Conservation (phyloP, 2,797 vertebrate species). For the Chloroceryle inda region DNA sequence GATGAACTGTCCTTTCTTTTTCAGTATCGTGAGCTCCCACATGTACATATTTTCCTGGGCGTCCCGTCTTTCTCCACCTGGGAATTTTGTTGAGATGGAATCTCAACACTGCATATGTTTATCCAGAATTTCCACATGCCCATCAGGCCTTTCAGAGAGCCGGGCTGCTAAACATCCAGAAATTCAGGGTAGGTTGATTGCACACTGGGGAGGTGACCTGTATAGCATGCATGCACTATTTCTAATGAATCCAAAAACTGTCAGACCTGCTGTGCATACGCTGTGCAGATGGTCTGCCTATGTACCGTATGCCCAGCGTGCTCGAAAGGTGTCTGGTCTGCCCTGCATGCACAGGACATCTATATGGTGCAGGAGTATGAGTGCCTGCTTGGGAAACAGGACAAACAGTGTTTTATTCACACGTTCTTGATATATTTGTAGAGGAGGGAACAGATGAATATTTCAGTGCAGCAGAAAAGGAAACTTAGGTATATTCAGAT, state of each 20-base stretch:
- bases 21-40: not conserved
- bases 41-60: not conserved
- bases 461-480: not conserved
- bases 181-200: slow-evolving; percentile 21
- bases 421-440: not conserved
- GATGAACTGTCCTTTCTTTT: not conserved
- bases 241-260: slow-evolving; percentile 10
- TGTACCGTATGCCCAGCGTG: accelerated
- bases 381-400: not conserved
- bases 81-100: slow-evolving; percentile 14
- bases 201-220: not conserved
- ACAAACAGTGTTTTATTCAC: not conserved
- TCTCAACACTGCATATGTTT: not conserved
- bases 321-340: not conserved
- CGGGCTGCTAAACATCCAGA: not conserved
- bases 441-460: not conserved
- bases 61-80: not conserved
- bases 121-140: slow-evolving; percentile 15
- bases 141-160: not conserved
- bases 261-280: slow-evolving; percentile 27
- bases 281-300: slow-evolving; percentile 11
- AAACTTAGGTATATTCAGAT: not conserved
- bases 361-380: not conserved
- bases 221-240: not conserved
- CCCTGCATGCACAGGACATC: not conserved